Evolutionary conservation across 2,888 invertebrate species (phyloP).

Genomic region (Dugesia japonica): DNA sequence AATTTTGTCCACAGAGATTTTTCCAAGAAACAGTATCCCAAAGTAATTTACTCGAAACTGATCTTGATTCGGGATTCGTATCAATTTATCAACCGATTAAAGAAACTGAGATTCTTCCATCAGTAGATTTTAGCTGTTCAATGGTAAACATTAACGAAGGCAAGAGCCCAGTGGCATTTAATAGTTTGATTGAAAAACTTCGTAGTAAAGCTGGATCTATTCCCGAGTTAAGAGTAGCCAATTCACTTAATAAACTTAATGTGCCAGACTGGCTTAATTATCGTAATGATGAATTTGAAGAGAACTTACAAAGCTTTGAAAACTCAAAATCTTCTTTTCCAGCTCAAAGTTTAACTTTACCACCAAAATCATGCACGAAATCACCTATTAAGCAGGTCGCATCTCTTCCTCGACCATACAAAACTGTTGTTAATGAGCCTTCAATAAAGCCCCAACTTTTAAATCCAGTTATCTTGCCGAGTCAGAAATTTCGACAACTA

Average conservation of each 20-base stretch:
- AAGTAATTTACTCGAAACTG: not conserved
- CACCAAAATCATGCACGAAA: not conserved
- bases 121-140: constrained; percentile 3
- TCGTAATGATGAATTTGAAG: not conserved
- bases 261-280: not conserved
- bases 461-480: not conserved
- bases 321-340: not conserved
- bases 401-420: not conserved
- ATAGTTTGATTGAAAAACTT: not conserved
- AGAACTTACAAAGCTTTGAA: not conserved
- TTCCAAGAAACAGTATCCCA: not conserved
- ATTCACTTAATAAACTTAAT: constrained; percentile 7
- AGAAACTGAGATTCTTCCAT: not conserved
- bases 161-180: not conserved
- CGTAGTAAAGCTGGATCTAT: not conserved
- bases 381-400: not conserved
- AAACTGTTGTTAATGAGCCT: not conserved
- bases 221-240: not conserved
- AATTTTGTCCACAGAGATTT: not conserved
- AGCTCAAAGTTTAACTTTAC: not conserved
- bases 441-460: not conserved
- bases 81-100: not conserved
- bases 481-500: not conserved
- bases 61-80: constrained; percentile 15
- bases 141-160: not conserved